Conservation (phyloP, 1,140 invertebrate species). For the Zaprionus ornatus region DNA sequence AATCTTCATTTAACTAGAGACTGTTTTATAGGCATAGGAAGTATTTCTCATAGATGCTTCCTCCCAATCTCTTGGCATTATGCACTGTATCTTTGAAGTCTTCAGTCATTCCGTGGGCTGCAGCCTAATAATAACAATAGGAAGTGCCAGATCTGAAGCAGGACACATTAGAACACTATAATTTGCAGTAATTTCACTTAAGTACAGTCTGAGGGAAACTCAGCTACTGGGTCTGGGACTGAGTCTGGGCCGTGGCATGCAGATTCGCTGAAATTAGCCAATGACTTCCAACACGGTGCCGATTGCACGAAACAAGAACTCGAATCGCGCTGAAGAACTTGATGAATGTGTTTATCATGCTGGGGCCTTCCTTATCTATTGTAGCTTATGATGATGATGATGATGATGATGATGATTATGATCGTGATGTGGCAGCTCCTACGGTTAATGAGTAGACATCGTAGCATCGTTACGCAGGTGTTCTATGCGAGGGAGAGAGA, state of each 20-base stretch:
- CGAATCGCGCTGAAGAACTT: not conserved
- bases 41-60: not conserved
- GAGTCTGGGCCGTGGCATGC: not conserved
- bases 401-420: conserved; percentile 27
- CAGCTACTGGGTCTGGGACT: not conserved
- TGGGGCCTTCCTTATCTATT: conserved; percentile 7
- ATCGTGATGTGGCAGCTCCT: conserved; percentile 19
- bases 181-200: conserved; percentile 1
- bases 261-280: conserved; percentile 5
- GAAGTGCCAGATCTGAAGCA: conserved; percentile 1
- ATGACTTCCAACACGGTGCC: conserved; percentile 1
- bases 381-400: conserved; percentile 5
- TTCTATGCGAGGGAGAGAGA: not conserved
- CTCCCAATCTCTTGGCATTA: not conserved
- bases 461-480: not conserved
- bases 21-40: not conserved
- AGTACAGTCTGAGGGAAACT: not conserved
- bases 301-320: not conserved
- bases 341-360: conserved; percentile 28
- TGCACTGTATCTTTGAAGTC: not conserved
- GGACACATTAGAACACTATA: conserved; percentile 3
- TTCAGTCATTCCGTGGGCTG: not conserved
- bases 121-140: not conserved
- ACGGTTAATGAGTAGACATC: conserved; percentile 6
- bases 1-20: not conserved